Conservation (phyloP, 1,140 invertebrate genomes). For the Periplaneta americana region DNA sequence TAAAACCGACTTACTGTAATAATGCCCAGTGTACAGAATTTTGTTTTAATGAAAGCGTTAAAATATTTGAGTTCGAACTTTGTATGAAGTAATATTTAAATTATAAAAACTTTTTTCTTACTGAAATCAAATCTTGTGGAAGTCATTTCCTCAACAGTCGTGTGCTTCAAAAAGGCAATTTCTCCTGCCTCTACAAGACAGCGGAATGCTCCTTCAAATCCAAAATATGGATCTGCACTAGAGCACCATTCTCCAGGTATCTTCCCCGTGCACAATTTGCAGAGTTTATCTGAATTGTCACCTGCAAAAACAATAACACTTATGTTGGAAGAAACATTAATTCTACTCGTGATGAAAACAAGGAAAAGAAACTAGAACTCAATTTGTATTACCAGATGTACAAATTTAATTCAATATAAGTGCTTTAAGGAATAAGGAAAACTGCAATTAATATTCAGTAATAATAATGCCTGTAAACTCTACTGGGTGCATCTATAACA, state of each 20-base stretch:
- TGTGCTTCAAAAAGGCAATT: constrained; percentile 88
- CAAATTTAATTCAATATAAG: too few species aligned
- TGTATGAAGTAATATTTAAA: not conserved
- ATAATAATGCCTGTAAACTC: too few species aligned
- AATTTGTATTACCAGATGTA: too few species aligned
- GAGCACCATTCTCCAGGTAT: constrained; percentile 75
- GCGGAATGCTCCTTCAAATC: constrained; percentile 83
- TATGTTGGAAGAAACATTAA: not conserved
- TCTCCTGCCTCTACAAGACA: constrained; percentile 85
- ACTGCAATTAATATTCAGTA: too few species aligned
- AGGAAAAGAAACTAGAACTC: too few species aligned
- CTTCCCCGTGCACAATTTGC: constrained; percentile 77
- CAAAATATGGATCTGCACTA: constrained; percentile 80
- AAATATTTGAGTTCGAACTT: not conserved
- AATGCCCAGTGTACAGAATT: too few species aligned
- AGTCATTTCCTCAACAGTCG: constrained; percentile 70
- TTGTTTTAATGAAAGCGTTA: too few species aligned
- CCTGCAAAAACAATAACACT: constrained; percentile 39
- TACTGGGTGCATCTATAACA: too few species aligned
- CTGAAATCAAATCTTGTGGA: constrained; percentile 47
- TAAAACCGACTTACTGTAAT: too few species aligned
- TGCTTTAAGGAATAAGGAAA: too few species aligned
- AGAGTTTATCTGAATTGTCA: constrained; percentile 75
- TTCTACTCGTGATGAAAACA: too few species aligned
- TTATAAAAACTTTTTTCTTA: constrained; percentile 31